Conservation (phyloP, 2,888 invertebrate species). For the Automeris io region DNA sequence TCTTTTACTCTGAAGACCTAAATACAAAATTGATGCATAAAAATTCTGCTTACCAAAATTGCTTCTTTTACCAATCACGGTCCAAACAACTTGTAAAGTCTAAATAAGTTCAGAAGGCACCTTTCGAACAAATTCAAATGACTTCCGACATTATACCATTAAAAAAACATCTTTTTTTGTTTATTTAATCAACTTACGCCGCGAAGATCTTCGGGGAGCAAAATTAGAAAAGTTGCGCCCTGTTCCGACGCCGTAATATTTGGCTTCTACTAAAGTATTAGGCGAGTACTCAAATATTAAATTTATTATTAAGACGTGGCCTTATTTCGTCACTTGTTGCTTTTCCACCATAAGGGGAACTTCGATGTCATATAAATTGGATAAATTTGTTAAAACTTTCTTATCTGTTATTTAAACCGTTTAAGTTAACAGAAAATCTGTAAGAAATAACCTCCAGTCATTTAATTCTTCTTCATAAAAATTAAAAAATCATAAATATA, state of each 20-base stretch:
- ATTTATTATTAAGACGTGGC: constrained; percentile 1
- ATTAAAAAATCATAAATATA: too few species aligned
- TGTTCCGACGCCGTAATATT: background rate
- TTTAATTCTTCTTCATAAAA: too few species aligned
- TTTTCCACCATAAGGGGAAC: background rate
- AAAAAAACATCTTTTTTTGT: constrained; percentile 13
- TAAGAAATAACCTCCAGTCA: too few species aligned
- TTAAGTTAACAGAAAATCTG: too few species aligned
- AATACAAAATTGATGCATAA: too few species aligned
- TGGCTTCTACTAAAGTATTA: background rate
- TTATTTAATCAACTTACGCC: constrained; percentile 25
- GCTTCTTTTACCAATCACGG: background rate
- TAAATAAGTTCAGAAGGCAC: background rate
- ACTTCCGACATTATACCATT: constrained; percentile 3
- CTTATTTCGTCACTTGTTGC: background rate
- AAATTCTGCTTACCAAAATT: background rate
- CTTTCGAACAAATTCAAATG: background rate
- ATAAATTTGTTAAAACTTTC: too few species aligned
- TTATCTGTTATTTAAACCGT: too few species aligned
- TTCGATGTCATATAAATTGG: background rate
- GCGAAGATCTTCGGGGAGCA: constrained; percentile 10
- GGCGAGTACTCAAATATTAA: constrained; percentile 5
- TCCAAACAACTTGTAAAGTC: background rate
- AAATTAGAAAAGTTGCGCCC: constrained; percentile 50
- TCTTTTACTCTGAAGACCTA: too few species aligned